Conservation (phyloP, 2,113 vertebrate genomes). For the Perca fluviatilis region DNA sequence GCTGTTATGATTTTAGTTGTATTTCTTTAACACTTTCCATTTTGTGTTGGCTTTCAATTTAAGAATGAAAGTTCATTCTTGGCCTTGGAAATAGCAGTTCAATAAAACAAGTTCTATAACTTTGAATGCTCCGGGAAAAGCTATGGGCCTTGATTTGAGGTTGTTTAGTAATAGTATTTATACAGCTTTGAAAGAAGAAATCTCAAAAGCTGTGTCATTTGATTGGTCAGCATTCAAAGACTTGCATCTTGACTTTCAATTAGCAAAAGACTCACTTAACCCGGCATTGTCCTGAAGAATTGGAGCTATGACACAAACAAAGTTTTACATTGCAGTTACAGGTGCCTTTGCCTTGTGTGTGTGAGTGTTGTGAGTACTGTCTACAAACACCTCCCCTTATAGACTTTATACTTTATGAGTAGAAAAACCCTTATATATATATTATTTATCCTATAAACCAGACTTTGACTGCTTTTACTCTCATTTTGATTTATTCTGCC, state of each 20-base stretch:
- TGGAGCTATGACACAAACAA: not conserved
- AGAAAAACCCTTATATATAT: not conserved
- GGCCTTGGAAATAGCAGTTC: not conserved
- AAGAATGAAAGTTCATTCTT: not conserved
- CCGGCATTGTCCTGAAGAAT: not conserved
- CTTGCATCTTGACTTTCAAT: not conserved
- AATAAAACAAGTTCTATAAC: not conserved
- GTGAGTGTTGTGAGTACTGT: slow-evolving; percentile 1
- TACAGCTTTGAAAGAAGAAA: not conserved
- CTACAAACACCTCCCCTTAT: not conserved
- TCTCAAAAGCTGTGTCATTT: not conserved
- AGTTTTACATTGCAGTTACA: not conserved
- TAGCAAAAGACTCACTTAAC: not conserved
- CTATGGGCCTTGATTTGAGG: not conserved
- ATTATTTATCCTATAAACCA: slow-evolving; percentile 10
- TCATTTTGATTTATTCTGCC: not conserved
- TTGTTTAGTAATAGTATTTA: not conserved
- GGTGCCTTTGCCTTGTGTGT: not conserved
- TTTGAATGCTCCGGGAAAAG: not conserved
- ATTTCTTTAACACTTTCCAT: not conserved
- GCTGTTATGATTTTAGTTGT: not conserved
- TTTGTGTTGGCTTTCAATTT: not conserved
- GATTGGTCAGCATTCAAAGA: not conserved
- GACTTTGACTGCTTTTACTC: not conserved
- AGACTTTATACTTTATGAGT: slow-evolving; percentile 24